Percentiles rank a stretch among this genome's conserved stretches.
Conservation (phyloP, 2,888 invertebrate genomes). For the Plutella xylostella region DNA sequence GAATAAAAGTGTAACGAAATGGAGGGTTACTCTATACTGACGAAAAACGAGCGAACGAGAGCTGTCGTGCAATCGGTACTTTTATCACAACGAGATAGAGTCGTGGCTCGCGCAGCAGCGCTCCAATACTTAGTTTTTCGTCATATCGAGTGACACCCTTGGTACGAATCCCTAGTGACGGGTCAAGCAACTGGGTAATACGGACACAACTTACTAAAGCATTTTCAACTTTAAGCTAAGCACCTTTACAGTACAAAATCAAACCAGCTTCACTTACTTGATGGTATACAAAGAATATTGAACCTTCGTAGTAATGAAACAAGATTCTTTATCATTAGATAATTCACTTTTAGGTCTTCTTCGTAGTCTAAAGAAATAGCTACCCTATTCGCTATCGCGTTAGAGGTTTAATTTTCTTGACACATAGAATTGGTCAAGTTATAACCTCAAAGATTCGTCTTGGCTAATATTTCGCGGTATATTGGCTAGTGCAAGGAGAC, state of each 20-base stretch:
- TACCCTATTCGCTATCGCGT: too few species aligned
- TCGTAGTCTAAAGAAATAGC: too few species aligned
- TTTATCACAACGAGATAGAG: too few species aligned
- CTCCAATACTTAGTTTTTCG: too few species aligned
- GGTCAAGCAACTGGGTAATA: slow-evolving; percentile 52
- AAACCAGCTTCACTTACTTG: slow-evolving; percentile 22
- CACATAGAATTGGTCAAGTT: slow-evolving; percentile 31
- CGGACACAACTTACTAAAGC: not conserved
- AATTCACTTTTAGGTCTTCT: too few species aligned
- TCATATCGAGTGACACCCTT: too few species aligned
- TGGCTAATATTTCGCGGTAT: slow-evolving; percentile 63
- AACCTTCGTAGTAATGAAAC: slow-evolving; percentile 21
- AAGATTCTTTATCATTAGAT: accelerated
- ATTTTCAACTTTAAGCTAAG: not conserved
- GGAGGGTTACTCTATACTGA: too few species aligned
- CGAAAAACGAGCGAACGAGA: too few species aligned
- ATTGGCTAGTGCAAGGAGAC: slow-evolving; percentile 52
- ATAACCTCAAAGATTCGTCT: slow-evolving; percentile 46
- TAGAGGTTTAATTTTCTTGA: not conserved
- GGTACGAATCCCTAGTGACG: slow-evolving; percentile 53
- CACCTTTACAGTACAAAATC: not conserved
- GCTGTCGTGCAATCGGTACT: too few species aligned
- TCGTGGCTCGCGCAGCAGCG: too few species aligned
- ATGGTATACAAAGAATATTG: too few species aligned
- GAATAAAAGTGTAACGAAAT: slow-evolving; percentile 65